Conservation (phyloP, 2,888 invertebrate species). For the Eremobia ochroleuca region DNA sequence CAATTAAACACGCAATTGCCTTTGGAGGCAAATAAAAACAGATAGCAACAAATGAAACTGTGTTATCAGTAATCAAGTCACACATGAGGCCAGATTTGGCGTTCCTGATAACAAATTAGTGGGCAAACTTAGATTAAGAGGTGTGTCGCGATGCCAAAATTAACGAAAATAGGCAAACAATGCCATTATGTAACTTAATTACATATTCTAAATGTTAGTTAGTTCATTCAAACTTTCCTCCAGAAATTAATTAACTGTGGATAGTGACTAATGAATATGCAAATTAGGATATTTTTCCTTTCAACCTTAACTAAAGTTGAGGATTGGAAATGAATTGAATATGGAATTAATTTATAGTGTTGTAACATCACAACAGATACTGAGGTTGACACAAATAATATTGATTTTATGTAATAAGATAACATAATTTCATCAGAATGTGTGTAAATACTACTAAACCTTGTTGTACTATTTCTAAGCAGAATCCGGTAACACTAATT, state of each 20-base stretch:
- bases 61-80: slow-evolving; percentile 70
- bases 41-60: slow-evolving; percentile 58
- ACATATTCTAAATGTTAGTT: slow-evolving; percentile 25
- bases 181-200: not conserved
- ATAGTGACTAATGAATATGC: slow-evolving; percentile 32
- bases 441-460: not conserved
- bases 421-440: not conserved
- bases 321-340: not conserved
- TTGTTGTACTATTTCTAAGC: not conserved
- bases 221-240: slow-evolving; percentile 6
- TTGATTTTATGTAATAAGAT: not conserved
- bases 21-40: slow-evolving; percentile 54
- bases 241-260: slow-evolving; percentile 5
- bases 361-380: not conserved
- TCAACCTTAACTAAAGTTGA: not conserved
- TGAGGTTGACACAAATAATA: not conserved
- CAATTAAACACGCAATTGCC: slow-evolving; percentile 37
- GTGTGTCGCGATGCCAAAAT: slow-evolving; percentile 58
- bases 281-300: slow-evolving; percentile 9
- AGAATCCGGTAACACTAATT: not conserved
- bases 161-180: slow-evolving; percentile 14
- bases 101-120: slow-evolving; percentile 56
- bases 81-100: slow-evolving; percentile 70
- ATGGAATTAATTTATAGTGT: not conserved
- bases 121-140: slow-evolving; percentile 54